A percentile compares a stretch with the other conserved stretches of the same genome.
These are phyloP conservation scores for Aptenodytes forsteri DNA, from an alignment of 2,113 vertebrate genomes.

Conservation along the genomic window DNA sequence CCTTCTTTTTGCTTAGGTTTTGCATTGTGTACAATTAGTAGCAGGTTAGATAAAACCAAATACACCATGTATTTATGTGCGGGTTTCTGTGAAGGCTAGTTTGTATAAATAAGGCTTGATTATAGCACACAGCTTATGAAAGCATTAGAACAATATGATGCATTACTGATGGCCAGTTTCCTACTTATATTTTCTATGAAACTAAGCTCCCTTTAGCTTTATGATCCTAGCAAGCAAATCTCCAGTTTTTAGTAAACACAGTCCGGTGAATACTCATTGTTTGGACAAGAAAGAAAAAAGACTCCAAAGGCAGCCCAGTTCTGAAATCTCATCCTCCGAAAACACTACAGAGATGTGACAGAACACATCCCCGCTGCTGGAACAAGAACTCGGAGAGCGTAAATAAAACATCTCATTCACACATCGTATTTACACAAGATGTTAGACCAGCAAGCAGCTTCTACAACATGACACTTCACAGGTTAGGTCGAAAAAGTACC, in stretches of 20 bases:
- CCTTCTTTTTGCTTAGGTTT: slow-evolving; percentile 3
- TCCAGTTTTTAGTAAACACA: not conserved
- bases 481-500: slow-evolving; percentile 10
- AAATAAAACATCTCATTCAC: slow-evolving; percentile 33
- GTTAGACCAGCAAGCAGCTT: slow-evolving; percentile 43
- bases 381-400: not conserved
- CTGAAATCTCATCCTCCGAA: not conserved
- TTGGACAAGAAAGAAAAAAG: not conserved
- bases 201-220: slow-evolving; percentile 14
- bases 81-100: not conserved
- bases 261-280: not conserved
- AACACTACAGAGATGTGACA: not conserved
- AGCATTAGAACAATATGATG: not conserved
- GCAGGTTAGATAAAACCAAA: slow-evolving; percentile 21
- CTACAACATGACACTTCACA: slow-evolving; percentile 21
- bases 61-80: not conserved
- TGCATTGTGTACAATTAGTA: not conserved
- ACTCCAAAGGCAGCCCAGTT: not conserved
- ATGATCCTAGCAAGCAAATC: not conserved
- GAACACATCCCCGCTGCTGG: not conserved
- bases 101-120: slow-evolving; percentile 12
- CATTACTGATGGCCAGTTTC: slow-evolving; percentile 12
- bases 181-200: not conserved
- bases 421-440: not conserved
- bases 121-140: slow-evolving; percentile 15